phyloP scores from a whole-genome alignment of 2,113 vertebrate genomes.

The Eonycteris spelaea region DNA sequence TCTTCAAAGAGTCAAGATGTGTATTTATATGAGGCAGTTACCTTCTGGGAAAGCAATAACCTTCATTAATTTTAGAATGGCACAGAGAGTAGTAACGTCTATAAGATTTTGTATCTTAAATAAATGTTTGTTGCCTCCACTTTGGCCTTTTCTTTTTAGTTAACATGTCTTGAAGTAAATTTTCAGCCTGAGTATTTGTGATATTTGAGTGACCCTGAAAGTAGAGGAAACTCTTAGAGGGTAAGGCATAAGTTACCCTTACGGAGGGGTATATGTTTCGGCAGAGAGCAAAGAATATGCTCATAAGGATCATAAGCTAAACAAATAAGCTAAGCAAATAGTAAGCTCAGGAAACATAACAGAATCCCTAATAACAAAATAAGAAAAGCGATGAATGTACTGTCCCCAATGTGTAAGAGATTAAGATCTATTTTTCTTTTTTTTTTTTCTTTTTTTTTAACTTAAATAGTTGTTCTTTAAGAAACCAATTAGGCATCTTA shows the following conservation, averaged over 20 bases:
- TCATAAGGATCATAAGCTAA: background rate
- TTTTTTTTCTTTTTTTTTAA: background rate
- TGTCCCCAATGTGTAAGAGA: background rate
- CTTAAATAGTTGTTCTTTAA: background rate
- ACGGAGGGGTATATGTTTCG: background rate
- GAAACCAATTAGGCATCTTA: background rate
- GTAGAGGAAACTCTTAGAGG: background rate
- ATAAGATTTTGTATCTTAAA: background rate
- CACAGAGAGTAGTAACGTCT: background rate
- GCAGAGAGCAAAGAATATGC: background rate
- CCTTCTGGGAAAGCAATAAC: background rate
- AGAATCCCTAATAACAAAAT: background rate
- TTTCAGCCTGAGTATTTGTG: background rate
- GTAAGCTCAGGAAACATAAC: background rate
- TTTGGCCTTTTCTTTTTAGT: too few species aligned
- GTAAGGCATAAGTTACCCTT: background rate
- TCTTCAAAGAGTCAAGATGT: background rate
- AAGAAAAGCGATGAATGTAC: background rate
- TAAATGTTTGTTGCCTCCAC: too few species aligned
- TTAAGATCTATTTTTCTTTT: background rate
- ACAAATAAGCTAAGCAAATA: background rate
- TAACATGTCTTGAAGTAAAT: background rate
- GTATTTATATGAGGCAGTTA: background rate
- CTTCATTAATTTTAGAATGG: background rate
- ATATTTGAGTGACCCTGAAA: background rate